A percentile compares a stretch with the other conserved stretches of the same genome.
Evolutionary conservation across 2,888 invertebrate species (phyloP).

Genomic region (Yponomeuta malinellus): DNA sequence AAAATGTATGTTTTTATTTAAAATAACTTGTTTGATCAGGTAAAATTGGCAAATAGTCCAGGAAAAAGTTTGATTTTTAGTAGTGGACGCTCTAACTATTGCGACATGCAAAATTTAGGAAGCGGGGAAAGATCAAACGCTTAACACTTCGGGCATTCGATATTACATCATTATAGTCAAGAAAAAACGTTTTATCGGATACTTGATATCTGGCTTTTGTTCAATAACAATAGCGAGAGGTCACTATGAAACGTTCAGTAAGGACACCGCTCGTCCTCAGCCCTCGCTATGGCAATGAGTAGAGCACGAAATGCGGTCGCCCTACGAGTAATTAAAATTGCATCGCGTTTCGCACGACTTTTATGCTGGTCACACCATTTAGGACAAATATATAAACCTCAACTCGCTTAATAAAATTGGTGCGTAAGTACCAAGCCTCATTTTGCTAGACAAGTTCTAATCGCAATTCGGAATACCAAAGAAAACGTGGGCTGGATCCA

Average conservation of each 20-base stretch:
- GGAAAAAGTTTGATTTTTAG: too few relatives aligned
- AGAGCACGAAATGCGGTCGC: slow-evolving; percentile 34
- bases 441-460: too few relatives aligned
- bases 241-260: slow-evolving; percentile 8
- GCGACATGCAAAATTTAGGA: neutral
- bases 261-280: slow-evolving; percentile 12
- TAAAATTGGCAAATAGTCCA: too few relatives aligned
- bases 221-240: neutral
- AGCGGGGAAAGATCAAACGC: neutral
- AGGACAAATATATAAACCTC: slow-evolving; percentile 33
- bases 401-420: neutral
- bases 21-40: too few relatives aligned
- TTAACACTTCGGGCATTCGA: too few relatives aligned
- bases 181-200: too few relatives aligned
- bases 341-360: slow-evolving; percentile 58
- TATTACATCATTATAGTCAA: too few relatives aligned
- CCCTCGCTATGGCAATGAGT: slow-evolving; percentile 30
- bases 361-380: slow-evolving; percentile 39
- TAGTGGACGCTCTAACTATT: neutral
- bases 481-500: too few relatives aligned
- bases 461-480: too few relatives aligned
- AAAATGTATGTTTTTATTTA: too few relatives aligned
- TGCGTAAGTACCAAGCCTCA: neutral
- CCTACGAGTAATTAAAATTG: slow-evolving; percentile 37
- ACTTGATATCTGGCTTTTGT: neutral